A percentile compares a stretch with the other conserved stretches of the same genome.
phyloP scores from a whole-genome alignment of 2,113 vertebrate genomes.

The Pycnonotus jocosus region DNA sequence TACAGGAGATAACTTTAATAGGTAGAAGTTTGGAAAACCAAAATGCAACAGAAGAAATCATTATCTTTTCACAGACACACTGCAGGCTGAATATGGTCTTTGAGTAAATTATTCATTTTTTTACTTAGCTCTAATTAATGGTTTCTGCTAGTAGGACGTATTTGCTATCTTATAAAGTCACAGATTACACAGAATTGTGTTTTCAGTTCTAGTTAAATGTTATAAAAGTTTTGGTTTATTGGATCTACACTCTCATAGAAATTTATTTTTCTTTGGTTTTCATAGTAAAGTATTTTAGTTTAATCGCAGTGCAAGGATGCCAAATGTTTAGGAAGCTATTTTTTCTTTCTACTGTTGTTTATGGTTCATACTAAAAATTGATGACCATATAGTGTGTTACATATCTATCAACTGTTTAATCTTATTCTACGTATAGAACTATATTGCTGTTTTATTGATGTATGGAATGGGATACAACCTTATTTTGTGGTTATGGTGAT shows the following conservation, averaged over 20 bases:
- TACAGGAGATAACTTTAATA: background rate
- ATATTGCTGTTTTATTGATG: background rate
- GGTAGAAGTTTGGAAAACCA: background rate
- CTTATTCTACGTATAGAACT: background rate
- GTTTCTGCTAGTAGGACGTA: background rate
- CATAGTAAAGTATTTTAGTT: background rate
- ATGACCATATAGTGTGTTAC: background rate
- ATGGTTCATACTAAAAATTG: background rate
- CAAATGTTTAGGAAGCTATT: background rate
- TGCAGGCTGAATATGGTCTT: background rate
- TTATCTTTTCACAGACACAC: background rate
- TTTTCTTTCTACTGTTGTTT: background rate
- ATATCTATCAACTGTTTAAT: background rate
- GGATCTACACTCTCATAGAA: background rate
- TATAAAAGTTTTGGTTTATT: background rate
- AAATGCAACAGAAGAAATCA: background rate
- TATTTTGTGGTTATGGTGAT: background rate
- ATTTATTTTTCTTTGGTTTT: background rate
- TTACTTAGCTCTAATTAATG: background rate
- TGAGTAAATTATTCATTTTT: background rate
- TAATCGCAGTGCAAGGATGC: background rate
- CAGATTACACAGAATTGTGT: background rate
- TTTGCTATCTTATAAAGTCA: background rate
- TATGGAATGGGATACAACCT: background rate
- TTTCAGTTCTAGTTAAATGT: background rate